A percentile compares a stretch with the other conserved stretches of the same genome.
Evolutionary conservation across 2,888 invertebrate species (phyloP).

Genomic region (Drosophila buzzatii): DNA sequence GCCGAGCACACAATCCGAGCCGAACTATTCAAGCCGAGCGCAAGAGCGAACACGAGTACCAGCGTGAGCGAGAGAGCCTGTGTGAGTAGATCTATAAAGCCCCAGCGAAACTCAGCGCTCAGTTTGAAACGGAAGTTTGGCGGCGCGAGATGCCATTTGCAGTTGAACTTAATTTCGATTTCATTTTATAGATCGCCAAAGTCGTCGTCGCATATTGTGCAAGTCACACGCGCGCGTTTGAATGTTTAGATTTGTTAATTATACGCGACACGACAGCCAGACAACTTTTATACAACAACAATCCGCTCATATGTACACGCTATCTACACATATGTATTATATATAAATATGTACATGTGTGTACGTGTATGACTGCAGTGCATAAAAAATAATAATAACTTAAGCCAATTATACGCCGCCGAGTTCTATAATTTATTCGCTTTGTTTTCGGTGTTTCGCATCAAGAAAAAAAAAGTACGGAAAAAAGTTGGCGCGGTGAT

Average conservation of each 20-base stretch:
- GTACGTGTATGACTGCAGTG: constrained; percentile 20
- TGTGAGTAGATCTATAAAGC: constrained; percentile 28
- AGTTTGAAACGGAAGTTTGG: constrained; percentile 49
- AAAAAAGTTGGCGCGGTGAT: constrained; percentile 35
- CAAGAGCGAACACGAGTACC: no score
- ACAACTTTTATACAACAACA: constrained; percentile 27
- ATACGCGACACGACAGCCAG: constrained; percentile 46
- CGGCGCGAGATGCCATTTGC: constrained; percentile 46
- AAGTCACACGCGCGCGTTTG: constrained; percentile 51
- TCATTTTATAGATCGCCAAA: constrained; percentile 3
- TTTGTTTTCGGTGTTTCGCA: constrained; percentile 11
- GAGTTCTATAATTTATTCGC: constrained; percentile 11
- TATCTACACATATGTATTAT: not conserved
- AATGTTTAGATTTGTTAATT: constrained; percentile 45
- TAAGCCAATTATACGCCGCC: constrained; percentile 18
- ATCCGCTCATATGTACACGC: constrained; percentile 15
- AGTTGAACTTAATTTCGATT: not conserved
- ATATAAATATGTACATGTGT: not conserved
- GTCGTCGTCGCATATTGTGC: constrained; percentile 47
- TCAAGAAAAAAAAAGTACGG: not conserved
- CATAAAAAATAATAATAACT: constrained; percentile 15
- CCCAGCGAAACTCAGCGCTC: constrained; percentile 28
- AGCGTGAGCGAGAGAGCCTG: not conserved
- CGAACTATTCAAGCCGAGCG: constrained; percentile 3
- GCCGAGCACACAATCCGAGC: not conserved